These are phyloP conservation scores for Montipora capitata DNA, from an alignment of 92 coral and sea anemone genomes.

Conservation along the genomic window DNA sequence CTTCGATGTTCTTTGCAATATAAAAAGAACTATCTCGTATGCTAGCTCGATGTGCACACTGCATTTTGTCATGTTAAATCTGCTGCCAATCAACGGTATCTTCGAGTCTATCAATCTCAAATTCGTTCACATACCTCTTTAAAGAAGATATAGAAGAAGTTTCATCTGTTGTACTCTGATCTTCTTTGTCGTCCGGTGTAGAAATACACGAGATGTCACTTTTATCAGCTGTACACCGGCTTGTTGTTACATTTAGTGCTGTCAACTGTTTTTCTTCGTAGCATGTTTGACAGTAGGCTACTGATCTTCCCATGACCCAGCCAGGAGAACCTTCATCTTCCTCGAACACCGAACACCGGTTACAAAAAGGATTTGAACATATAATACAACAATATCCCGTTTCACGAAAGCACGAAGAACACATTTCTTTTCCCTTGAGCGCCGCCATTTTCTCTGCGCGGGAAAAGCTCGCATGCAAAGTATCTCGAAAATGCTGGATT, in stretches of 20 bases:
- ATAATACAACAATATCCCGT: constrained; percentile 57
- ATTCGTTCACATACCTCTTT: not conserved
- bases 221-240: not conserved
- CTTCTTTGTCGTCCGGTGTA: no score
- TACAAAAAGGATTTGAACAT: constrained; percentile 52
- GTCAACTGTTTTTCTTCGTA: no score
- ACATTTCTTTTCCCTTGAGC: no score
- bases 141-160: no score
- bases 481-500: no score
- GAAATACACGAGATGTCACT: not conserved
- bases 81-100: not conserved
- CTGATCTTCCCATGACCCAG: no score
- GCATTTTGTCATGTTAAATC: not conserved
- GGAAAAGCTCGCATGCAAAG: not conserved
- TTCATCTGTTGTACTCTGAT: no score
- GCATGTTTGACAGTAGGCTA: not conserved
- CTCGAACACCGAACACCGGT: constrained; percentile 59
- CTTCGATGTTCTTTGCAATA: no score
- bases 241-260: not conserved
- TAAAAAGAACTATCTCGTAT: no score
- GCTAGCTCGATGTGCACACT: no score
- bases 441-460: no score
- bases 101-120: not conserved
- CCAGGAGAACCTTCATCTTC: not conserved
- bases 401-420: constrained; percentile 40